Conservation (phyloP, 2,797 vertebrate genomes). For the Enteromius argenteus region DNA sequence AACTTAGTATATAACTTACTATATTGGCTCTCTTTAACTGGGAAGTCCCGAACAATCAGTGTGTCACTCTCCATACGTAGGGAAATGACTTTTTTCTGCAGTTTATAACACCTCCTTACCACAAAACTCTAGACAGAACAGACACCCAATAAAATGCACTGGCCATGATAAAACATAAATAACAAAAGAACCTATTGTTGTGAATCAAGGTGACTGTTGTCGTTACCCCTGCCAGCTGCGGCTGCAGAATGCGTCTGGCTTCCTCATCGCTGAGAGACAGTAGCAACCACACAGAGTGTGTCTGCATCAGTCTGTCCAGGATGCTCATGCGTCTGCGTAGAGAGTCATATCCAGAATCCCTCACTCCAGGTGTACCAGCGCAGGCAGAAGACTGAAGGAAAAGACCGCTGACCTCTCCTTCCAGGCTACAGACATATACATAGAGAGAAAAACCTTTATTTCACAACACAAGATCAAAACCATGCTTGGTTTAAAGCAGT, state of each 20-base stretch:
- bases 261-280: constrained; percentile 85
- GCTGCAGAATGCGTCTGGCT: constrained; percentile 78
- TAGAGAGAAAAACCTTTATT: neutral
- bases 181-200: neutral
- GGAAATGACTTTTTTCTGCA: constrained; percentile 92
- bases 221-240: constrained; percentile 88
- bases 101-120: constrained; percentile 85
- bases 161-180: neutral
- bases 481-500: neutral
- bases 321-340: constrained; percentile 87
- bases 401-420: constrained; percentile 82
- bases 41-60: constrained; percentile 84
- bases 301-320: constrained; percentile 89
- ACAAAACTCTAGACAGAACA: constrained; percentile 83
- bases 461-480: neutral
- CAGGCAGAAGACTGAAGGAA: constrained; percentile 76
- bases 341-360: constrained; percentile 93
- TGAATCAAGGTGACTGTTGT: neutral
- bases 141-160: constrained; percentile 1
- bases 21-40: constrained; percentile 83
- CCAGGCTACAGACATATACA: constrained; percentile 69
- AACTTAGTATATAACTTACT: constrained; percentile 68
- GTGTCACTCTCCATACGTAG: constrained; percentile 82
- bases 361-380: constrained; percentile 71
- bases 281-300: constrained; percentile 92